A percentile compares a stretch with the other conserved stretches of the same genome.
Evolutionary conservation across 1,140 invertebrate genomes (phyloP).

Genomic region (Bombus polaris): DNA sequence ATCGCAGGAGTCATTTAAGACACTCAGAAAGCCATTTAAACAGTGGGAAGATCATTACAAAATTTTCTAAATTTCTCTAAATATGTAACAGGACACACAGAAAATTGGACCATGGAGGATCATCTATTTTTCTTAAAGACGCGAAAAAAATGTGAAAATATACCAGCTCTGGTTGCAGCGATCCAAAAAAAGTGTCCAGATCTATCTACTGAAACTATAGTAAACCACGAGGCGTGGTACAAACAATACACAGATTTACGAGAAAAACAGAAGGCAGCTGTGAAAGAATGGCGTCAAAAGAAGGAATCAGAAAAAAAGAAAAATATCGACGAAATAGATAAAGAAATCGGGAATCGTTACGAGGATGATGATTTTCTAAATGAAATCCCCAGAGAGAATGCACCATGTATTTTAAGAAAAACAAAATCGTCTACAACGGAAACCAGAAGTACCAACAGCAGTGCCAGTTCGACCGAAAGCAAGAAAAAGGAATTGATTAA

Average conservation of each 20-base stretch:
- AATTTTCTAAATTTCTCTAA: not conserved
- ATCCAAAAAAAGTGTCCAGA: conserved; percentile 77
- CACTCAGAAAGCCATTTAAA: too few species aligned
- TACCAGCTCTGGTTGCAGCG: conserved; percentile 70
- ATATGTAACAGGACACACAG: conserved; percentile 72
- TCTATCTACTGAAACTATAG: conserved; percentile 72
- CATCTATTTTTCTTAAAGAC: conserved; percentile 77
- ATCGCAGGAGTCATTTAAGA: too few species aligned
- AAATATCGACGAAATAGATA: not conserved
- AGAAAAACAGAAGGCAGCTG: conserved; percentile 71
- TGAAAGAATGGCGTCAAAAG: conserved; percentile 73
- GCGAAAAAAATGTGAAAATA: conserved; percentile 70
- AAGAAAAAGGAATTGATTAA: conserved; percentile 73
- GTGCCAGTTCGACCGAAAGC: conserved; percentile 1
- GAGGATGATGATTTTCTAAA: not conserved
- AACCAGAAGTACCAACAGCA: not conserved
- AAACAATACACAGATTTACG: conserved; percentile 75
- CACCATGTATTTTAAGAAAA: not conserved
- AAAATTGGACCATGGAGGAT: conserved; percentile 78
- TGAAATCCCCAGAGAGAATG: not conserved
- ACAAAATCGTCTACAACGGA: not conserved
- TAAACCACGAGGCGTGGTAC: conserved; percentile 81
- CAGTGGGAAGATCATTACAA: not conserved
- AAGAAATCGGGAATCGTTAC: not conserved
- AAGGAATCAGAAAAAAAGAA: conserved; percentile 60